phyloP scores from a whole-genome alignment of 2,888 invertebrate species.

The Drosophila setosimentum region DNA sequence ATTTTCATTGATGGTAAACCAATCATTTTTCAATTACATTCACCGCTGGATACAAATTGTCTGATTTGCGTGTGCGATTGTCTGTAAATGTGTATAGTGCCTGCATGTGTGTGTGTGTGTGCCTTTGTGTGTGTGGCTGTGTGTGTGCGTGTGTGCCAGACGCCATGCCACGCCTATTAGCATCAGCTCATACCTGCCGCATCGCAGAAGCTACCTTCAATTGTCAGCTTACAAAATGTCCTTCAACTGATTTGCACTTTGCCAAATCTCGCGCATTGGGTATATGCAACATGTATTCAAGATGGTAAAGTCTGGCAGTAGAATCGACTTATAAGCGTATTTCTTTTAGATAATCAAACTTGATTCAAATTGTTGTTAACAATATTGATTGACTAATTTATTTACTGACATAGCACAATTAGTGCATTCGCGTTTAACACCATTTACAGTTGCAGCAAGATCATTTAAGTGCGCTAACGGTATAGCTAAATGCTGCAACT shows the following conservation, averaged over 20 bases:
- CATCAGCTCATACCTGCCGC: slow-evolving; percentile 1
- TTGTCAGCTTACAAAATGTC: slow-evolving; percentile 34
- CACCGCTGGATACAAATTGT: slow-evolving; percentile 81
- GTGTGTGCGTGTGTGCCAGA: slow-evolving; percentile 32
- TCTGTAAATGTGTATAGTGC: not conserved
- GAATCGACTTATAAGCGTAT: not conserved
- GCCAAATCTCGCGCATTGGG: not conserved
- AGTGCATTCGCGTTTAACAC: not conserved
- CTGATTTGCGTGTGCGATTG: slow-evolving; percentile 68
- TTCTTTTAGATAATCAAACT: not conserved
- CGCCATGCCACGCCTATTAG: slow-evolving; percentile 45
- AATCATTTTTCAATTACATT: slow-evolving; percentile 81
- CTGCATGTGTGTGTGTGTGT: slow-evolving; percentile 2
- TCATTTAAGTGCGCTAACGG: too few relatives aligned
- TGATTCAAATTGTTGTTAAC: not conserved
- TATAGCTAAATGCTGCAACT: not conserved
- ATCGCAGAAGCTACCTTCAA: slow-evolving; percentile 20
- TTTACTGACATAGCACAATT: not conserved
- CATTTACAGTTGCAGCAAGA: too few relatives aligned
- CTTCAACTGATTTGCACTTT: slow-evolving; percentile 25
- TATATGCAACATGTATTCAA: not conserved
- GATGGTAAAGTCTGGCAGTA: not conserved
- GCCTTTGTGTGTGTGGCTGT: slow-evolving; percentile 4
- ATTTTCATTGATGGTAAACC: slow-evolving; percentile 78
- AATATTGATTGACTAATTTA: not conserved